A percentile compares a stretch with the other conserved stretches of the same genome.
phyloP scores from a whole-genome alignment of 2,797 vertebrate species.

The Aotus griseimembra region DNA sequence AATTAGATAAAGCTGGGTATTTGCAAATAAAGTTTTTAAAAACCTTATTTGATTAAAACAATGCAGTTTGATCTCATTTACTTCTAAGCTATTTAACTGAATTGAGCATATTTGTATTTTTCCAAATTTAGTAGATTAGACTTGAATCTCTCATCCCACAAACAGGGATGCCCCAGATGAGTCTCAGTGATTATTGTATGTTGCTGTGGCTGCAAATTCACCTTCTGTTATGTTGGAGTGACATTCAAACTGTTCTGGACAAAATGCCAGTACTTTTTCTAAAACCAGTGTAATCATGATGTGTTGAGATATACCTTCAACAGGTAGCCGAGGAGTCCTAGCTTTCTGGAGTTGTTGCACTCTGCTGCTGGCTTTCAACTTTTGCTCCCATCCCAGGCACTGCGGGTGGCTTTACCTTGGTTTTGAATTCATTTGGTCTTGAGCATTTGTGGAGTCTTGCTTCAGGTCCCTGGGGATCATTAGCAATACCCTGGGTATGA shows the following conservation, averaged over 20 bases:
- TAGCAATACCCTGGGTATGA: not conserved
- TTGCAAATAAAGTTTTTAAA: not conserved
- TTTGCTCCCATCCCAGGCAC: not conserved
- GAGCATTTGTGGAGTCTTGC: not conserved
- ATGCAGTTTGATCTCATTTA: constrained; percentile 15
- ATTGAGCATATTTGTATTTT: not conserved
- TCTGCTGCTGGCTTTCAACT: not conserved
- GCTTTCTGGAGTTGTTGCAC: not conserved
- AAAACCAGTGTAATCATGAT: not conserved
- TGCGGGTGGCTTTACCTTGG: not conserved
- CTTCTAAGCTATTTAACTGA: constrained; percentile 24
- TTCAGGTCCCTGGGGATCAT: not conserved
- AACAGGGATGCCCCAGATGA: not conserved
- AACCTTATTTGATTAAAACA: constrained; percentile 19
- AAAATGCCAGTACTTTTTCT: constrained; percentile 33
- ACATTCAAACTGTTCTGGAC: constrained; percentile 39
- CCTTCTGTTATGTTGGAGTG: constrained; percentile 5
- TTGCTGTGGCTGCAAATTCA: not conserved
- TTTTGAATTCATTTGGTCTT: constrained; percentile 20
- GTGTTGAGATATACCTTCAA: constrained; percentile 37
- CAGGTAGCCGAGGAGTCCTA: not conserved
- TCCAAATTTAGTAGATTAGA: constrained; percentile 29
- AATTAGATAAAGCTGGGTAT: constrained; percentile 33
- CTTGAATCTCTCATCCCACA: not conserved
- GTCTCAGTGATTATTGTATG: not conserved